Base-by-base conservation (phyloP, 2,888 invertebrate genomes). In the Merodon equestris region DNA sequence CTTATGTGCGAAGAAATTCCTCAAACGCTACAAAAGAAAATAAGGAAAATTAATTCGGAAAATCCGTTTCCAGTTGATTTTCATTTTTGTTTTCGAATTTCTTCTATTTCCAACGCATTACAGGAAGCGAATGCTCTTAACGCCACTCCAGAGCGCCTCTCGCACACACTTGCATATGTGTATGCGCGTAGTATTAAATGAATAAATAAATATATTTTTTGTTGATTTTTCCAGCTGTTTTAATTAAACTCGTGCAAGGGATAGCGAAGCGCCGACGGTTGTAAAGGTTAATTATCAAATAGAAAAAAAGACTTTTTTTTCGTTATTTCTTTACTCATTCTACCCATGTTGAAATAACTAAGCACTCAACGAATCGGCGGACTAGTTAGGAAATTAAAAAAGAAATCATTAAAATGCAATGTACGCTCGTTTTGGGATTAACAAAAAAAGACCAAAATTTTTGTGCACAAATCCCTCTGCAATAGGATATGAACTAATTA, bases 1-100 rank as follows among this genome's bases (percentile, higher is more conserved):
- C 86, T 0, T 89, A 89, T 67, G 71, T 87, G 36, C 82, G 82
- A 44, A 84, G 82, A 15, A 56, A 61, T 34, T 10, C 48, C 10
- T 47, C 12, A 13, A 56, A 63, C 10, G 15, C 15, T 0, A 38
- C 13, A 14, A 14, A 12, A 50, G 42, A 9, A 1, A 44, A 36
- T 7, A 14, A 38, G 19, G 38, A 50, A 54, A 19, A 17, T 36
- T 42, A 15, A 13, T 27, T 50, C 15, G n/a, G n/a, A n/a, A n/a
- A n/a, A 13, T 19, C 50, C 48, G 19, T 42, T 10, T 53, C 15
- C 14, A 19, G 12, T 58, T 5, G 57, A 48, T 48, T 38, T 66
- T 54, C 9, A 2, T 27, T 7, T 27, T 27, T 13, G 38, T 19
- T 15, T 51, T 60, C 40, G 45, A 60, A 53, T 60, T 27, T 7